These are phyloP conservation scores for Hippolais icterina DNA, from an alignment of 2,113 vertebrate species.

Conservation along the genomic window DNA sequence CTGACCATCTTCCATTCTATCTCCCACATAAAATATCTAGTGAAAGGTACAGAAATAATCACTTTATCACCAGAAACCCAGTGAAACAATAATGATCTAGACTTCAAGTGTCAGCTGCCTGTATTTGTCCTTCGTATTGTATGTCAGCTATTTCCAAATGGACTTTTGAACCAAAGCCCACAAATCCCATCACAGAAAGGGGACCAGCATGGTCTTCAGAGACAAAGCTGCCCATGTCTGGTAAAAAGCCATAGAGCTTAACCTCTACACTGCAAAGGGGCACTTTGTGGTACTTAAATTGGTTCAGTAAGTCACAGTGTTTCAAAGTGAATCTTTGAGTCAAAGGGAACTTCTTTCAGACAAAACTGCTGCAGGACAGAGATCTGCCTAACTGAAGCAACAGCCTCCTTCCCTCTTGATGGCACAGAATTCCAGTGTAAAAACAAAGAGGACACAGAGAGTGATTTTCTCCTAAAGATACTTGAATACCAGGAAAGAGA, in stretches of 20 bases:
- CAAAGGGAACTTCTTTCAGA: neutral
- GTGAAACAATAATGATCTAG: neutral
- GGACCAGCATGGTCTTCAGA: neutral
- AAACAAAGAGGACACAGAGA: neutral
- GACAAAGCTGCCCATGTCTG: neutral
- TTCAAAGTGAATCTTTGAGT: neutral
- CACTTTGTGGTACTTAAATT: neutral
- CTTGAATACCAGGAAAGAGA: neutral
- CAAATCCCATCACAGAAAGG: neutral
- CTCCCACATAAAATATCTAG: neutral
- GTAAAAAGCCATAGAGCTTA: neutral
- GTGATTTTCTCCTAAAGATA: neutral
- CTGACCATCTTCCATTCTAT: neutral
- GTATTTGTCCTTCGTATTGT: neutral
- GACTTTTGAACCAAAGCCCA: neutral
- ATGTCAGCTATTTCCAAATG: neutral
- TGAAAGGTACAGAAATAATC: neutral
- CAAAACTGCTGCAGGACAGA: neutral
- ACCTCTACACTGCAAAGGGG: neutral
- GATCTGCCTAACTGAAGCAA: neutral
- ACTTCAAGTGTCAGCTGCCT: neutral
- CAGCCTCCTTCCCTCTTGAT: neutral
- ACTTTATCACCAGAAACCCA: neutral
- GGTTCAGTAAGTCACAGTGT: neutral
- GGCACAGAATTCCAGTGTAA: neutral